Evolutionary conservation across 1,140 invertebrate species (phyloP).

Genomic region (Dendroctonus ponderosae): DNA sequence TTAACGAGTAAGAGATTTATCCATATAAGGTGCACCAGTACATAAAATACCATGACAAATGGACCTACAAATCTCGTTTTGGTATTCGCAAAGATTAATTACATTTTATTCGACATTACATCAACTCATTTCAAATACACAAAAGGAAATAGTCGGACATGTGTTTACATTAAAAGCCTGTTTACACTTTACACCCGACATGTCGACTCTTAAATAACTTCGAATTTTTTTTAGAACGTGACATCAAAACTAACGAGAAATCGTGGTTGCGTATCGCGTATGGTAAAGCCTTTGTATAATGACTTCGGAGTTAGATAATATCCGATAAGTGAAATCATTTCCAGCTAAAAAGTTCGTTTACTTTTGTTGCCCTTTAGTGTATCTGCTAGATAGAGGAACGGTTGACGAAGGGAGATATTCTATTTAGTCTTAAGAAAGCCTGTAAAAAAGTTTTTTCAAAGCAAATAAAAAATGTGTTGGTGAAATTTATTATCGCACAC

Average conservation of each 20-base stretch:
- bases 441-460: no score
- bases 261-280: neutral
- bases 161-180: slow-evolving; percentile 14
- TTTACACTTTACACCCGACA: slow-evolving; percentile 18
- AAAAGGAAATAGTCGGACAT: slow-evolving; percentile 29
- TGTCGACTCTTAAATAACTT: slow-evolving; percentile 13
- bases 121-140: slow-evolving; percentile 20
- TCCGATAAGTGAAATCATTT: neutral
- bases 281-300: slow-evolving; percentile 8
- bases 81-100: slow-evolving; percentile 21
- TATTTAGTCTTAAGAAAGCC: no score
- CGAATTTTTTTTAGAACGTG: slow-evolving; percentile 21
- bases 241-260: slow-evolving; percentile 11
- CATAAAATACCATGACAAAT: slow-evolving; percentile 13
- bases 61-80: slow-evolving; percentile 16
- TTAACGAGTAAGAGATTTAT: slow-evolving; percentile 4
- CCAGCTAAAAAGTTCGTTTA: no score
- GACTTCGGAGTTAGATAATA: slow-evolving; percentile 2
- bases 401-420: no score
- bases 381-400: no score
- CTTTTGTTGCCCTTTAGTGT: no score
- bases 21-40: slow-evolving; percentile 6
- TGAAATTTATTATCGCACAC: no score
- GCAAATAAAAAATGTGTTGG: no score
- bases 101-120: slow-evolving; percentile 18